Conservation (phyloP, 2,113 vertebrate species). For the human region DNA sequence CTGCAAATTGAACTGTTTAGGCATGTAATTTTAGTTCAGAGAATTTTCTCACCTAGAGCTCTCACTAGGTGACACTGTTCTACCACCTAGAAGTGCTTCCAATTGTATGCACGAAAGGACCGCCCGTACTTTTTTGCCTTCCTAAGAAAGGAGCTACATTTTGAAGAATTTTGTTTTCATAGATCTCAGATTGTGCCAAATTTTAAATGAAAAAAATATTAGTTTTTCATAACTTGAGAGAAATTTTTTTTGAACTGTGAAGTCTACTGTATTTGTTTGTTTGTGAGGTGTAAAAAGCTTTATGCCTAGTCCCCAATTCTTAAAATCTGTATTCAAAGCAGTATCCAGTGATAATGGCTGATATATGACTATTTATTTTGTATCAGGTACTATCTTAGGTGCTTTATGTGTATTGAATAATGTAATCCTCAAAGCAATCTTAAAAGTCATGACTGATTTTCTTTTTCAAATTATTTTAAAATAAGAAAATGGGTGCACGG, state of each 20-base stretch:
- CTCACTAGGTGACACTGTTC: conserved; percentile 84
- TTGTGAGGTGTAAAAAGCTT: background rate
- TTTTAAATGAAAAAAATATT: background rate
- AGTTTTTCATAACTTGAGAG: background rate
- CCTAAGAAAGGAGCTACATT: background rate
- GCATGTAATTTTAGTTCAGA: background rate
- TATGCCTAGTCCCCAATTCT: background rate
- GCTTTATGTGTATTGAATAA: background rate
- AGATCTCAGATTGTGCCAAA: background rate
- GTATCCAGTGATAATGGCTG: background rate
- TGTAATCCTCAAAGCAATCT: background rate
- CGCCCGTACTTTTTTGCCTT: background rate
- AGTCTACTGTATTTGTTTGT: background rate
- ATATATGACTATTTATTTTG: background rate
- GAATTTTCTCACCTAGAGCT: conserved; percentile 39
- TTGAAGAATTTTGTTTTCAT: background rate
- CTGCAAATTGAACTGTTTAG: background rate
- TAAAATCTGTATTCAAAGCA: background rate
- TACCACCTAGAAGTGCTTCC: background rate
- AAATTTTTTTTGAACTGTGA: background rate
- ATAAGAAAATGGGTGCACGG: background rate
- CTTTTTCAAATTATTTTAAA: background rate
- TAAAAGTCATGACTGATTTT: background rate
- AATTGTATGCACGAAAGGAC: background rate
- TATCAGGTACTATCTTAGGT: background rate